Evolutionary conservation across 2,113 vertebrate species (phyloP).

Genomic region (Leucoraja erinaceus): DNA sequence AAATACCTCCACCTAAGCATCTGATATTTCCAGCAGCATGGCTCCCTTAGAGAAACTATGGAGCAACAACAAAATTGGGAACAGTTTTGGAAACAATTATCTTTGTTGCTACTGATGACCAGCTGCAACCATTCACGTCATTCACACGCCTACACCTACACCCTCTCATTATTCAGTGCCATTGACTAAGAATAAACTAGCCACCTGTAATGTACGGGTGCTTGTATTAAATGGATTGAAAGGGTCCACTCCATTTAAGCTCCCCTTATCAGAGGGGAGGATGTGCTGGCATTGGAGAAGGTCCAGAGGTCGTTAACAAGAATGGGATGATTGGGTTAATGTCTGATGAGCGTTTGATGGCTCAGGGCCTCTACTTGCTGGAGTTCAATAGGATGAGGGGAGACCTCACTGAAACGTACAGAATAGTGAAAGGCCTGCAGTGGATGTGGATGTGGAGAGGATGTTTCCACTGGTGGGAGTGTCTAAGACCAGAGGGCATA

Average conservation of each 20-base stretch:
- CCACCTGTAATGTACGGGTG: neutral
- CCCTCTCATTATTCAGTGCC: conserved; percentile 54
- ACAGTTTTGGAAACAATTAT: conserved; percentile 45
- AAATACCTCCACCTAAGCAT: conserved; percentile 68
- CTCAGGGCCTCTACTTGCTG: no score
- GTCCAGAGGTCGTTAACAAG: no score
- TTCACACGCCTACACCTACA: conserved; percentile 57
- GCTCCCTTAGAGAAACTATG: conserved; percentile 56
- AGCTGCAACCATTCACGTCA: conserved; percentile 64
- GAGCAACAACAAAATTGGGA: conserved; percentile 63
- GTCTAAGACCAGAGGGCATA: no score
- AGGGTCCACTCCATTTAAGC: neutral
- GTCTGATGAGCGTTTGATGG: no score
- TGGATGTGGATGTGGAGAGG: no score
- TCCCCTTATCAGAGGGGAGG: neutral
- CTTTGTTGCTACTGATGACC: conserved; percentile 54
- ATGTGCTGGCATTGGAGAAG: no score
- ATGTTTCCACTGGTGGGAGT: no score
- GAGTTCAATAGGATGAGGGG: no score
- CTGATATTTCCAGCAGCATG: conserved; percentile 54
- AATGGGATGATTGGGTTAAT: no score
- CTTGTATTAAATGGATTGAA: conserved; percentile 6
- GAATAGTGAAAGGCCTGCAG: no score
- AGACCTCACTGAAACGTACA: no score
- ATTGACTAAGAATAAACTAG: conserved; percentile 1